Conservation (phyloP, 2,888 invertebrate genomes). For the Flexamia atlantica region DNA sequence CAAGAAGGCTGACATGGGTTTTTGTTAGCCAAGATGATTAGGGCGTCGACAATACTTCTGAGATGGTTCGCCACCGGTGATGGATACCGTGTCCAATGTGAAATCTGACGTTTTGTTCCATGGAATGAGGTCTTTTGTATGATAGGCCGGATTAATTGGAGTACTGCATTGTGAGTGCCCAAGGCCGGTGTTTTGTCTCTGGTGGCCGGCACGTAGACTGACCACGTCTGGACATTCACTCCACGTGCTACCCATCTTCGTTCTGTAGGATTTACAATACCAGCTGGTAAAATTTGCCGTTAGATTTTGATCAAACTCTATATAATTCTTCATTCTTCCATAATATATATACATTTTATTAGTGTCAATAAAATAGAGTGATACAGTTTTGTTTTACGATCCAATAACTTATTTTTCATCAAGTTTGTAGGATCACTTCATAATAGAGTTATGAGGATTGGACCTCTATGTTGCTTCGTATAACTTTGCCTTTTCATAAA, state of each 20-base stretch:
- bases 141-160: slow-evolving; percentile 49
- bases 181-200: slow-evolving; percentile 46
- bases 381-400: too few species aligned
- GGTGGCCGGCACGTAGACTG: slow-evolving; percentile 16
- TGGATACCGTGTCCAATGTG: slow-evolving; percentile 54
- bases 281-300: too few species aligned
- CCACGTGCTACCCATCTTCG: neutral
- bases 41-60: slow-evolving; percentile 16
- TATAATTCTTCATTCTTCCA: too few species aligned
- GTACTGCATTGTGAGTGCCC: slow-evolving; percentile 34
- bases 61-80: slow-evolving; percentile 27
- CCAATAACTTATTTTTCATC: too few species aligned
- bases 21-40: neutral
- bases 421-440: too few species aligned
- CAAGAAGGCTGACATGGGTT: neutral
- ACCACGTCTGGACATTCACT: neutral
- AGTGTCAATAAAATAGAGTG: too few species aligned
- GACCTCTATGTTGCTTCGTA: too few species aligned
- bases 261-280: too few species aligned
- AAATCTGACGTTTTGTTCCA: slow-evolving; percentile 54
- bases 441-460: too few species aligned
- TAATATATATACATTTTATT: too few species aligned
- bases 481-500: too few species aligned
- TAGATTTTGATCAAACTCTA: too few species aligned
- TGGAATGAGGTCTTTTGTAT: slow-evolving; percentile 56